phyloP scores from a whole-genome alignment of 2,797 vertebrate species.

The Ciconia nigra region DNA sequence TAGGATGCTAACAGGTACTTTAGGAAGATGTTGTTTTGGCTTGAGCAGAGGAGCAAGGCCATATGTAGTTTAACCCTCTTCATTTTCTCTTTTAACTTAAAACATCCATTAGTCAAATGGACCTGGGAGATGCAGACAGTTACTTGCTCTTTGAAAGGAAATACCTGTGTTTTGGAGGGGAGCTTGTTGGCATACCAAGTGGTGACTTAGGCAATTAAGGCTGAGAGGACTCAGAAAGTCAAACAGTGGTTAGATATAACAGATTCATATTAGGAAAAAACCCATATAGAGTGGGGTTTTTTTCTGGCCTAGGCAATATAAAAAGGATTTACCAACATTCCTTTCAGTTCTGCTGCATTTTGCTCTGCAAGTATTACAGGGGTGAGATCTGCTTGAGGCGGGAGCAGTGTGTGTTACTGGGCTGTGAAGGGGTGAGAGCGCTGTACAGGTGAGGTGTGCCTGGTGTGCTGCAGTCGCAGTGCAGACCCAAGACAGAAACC shows the following conservation, averaged over 20 bases:
- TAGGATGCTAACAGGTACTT: background rate
- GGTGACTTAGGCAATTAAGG: background rate
- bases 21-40: background rate
- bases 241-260: no score
- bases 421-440: background rate
- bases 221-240: background rate
- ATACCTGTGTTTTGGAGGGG: background rate
- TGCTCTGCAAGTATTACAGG: background rate
- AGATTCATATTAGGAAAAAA: background rate
- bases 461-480: rapidly evolving
- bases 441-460: rapidly evolving
- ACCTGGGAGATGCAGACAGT: background rate
- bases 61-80: background rate
- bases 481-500: background rate
- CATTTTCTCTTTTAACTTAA: background rate
- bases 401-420: background rate
- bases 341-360: background rate
- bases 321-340: background rate
- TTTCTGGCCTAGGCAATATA: background rate
- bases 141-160: background rate
- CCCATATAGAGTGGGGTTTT: background rate
- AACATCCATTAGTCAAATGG: background rate
- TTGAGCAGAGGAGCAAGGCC: background rate
- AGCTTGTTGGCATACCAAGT: background rate
- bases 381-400: background rate